Conservation (phyloP, 2,113 vertebrate genomes). For the Cromileptes altivelis region DNA sequence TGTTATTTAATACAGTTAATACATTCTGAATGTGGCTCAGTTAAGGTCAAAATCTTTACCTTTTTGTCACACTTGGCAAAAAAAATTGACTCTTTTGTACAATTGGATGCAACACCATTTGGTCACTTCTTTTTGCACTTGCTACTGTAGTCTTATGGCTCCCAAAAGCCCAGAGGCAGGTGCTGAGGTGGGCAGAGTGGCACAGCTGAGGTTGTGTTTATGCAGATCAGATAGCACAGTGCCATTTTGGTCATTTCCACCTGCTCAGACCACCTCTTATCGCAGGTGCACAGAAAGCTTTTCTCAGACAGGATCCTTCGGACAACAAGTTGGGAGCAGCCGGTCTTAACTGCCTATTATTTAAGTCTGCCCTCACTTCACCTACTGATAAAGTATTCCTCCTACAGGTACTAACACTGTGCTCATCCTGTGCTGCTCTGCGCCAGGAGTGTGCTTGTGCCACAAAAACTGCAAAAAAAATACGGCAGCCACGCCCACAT, state of each 20-base stretch:
- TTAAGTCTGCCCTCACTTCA: conserved; percentile 27
- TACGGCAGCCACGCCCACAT: not conserved
- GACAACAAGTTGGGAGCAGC: conserved; percentile 8
- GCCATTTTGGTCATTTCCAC: conserved; percentile 11
- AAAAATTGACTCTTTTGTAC: not conserved
- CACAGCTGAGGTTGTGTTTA: conserved; percentile 34
- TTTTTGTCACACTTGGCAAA: not conserved
- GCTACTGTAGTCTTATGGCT: not conserved
- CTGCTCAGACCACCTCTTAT: conserved; percentile 39
- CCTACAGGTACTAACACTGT: not conserved
- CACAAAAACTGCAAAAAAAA: conserved; percentile 1
- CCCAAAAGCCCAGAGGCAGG: not conserved
- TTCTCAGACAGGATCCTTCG: conserved; percentile 23
- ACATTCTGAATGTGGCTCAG: not conserved
- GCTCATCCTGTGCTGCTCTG: conserved; percentile 2
- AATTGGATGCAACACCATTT: not conserved
- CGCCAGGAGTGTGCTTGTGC: conserved; percentile 2
- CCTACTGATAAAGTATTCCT: conserved; percentile 30
- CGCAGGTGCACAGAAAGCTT: conserved; percentile 28
- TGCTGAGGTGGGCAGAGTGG: conserved; percentile 14
- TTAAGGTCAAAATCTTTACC: not conserved
- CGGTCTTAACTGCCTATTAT: conserved; percentile 25
- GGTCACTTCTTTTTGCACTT: not conserved
- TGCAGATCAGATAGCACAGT: conserved; percentile 35
- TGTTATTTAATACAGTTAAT: not conserved